phyloP scores from a whole-genome alignment of 2,888 invertebrate genomes.

The Xanthostigma xanthostigma region DNA sequence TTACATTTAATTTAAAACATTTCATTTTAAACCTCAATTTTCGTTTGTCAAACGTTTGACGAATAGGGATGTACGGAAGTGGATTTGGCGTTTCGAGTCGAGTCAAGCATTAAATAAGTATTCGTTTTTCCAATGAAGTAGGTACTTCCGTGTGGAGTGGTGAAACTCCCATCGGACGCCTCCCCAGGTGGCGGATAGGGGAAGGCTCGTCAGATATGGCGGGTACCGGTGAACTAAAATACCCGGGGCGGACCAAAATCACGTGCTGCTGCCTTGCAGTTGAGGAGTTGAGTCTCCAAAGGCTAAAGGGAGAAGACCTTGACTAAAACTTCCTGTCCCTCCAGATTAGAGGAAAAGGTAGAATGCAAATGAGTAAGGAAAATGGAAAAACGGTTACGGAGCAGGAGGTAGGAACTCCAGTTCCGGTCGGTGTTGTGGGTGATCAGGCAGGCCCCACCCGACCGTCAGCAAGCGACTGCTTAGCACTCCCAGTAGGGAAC shows the following conservation, averaged over 20 bases:
- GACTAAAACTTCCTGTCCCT: too few relatives aligned
- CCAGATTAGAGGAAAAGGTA: neutral
- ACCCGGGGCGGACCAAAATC: constrained; percentile 9
- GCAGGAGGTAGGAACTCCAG: constrained; percentile 7
- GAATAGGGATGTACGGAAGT: too few relatives aligned
- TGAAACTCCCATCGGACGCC: constrained; percentile 4
- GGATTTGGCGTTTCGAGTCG: too few relatives aligned
- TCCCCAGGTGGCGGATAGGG: constrained; percentile 12
- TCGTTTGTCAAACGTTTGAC: too few relatives aligned
- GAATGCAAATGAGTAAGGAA: constrained; percentile 1
- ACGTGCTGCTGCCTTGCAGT: too few relatives aligned
- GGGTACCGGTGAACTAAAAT: constrained; percentile 5
- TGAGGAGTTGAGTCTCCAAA: too few relatives aligned
- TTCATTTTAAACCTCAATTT: too few relatives aligned
- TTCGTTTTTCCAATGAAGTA: too few relatives aligned
- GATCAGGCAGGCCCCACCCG: constrained; percentile 9
- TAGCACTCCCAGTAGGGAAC: constrained; percentile 1
- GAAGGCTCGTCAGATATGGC: constrained; percentile 10
- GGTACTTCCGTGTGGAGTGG: neutral
- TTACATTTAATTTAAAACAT: too few relatives aligned
- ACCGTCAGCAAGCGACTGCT: constrained; percentile 10
- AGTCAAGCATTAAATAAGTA: too few relatives aligned
- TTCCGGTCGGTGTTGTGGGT: constrained; percentile 9
- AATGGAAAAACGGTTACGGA: constrained; percentile 1
- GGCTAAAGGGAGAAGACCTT: too few relatives aligned